Percentiles rank a stretch among this genome's conserved stretches.
Evolutionary conservation across 2,888 invertebrate species (phyloP).

Genomic region (Cyaniris semiargus): DNA sequence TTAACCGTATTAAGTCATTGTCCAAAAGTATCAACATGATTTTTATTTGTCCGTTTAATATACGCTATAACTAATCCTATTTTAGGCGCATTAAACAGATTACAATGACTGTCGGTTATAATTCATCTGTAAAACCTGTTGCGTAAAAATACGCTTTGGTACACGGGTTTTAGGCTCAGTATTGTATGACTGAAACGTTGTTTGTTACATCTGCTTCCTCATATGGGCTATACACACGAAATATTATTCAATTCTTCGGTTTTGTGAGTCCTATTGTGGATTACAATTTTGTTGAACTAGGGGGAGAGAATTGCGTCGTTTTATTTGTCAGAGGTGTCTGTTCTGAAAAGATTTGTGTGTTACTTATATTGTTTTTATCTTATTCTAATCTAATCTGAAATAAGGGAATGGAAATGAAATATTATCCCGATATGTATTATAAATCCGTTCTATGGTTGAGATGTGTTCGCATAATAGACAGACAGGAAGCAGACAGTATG

Average conservation of each 20-base stretch:
- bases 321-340: not conserved
- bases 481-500: not conserved
- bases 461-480: not conserved
- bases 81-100: conserved; percentile 37
- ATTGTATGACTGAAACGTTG: not conserved
- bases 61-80: conserved; percentile 25
- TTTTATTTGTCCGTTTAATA: conserved; percentile 6
- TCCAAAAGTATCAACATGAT: not conserved
- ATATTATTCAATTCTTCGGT: conserved; percentile 10
- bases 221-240: not conserved
- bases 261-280: conserved; percentile 1
- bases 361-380: not conserved
- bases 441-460: not conserved
- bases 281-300: not conserved
- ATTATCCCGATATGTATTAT: not conserved
- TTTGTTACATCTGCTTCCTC: conserved; percentile 8
- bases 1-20: not conserved
- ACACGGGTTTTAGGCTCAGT: not conserved
- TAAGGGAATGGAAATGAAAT: not conserved
- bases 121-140: conserved; percentile 30
- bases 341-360: not conserved
- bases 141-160: not conserved
- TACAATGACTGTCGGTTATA: conserved; percentile 43
- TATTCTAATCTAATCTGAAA: not conserved
- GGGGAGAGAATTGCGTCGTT: not conserved